Conservation (phyloP, 2,888 invertebrate genomes). For the Mesorhabditis belari region DNA sequence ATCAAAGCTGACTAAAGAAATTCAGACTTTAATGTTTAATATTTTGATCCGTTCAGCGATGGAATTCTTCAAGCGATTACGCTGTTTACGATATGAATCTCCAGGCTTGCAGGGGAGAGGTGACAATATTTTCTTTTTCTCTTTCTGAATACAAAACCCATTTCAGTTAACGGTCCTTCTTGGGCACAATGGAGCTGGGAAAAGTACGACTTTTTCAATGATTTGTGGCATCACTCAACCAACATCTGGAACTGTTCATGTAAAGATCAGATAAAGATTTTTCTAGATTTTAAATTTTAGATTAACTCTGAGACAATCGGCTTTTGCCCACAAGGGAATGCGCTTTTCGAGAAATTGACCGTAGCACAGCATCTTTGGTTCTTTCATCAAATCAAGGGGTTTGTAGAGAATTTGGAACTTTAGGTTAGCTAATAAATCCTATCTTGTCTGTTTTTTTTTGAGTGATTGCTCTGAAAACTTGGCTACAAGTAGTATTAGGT, state of each 20-base stretch:
- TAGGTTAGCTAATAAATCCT: too few species aligned
- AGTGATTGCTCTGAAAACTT: too few species aligned
- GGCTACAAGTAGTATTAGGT: too few species aligned
- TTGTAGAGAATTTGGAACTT: too few species aligned
- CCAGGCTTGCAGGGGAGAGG: conserved; percentile 42
- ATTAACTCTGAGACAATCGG: conserved; percentile 4
- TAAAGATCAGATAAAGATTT: neutral
- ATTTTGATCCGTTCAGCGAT: too few species aligned
- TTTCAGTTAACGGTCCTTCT: conserved; percentile 43
- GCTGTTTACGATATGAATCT: conserved; percentile 45
- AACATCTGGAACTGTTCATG: conserved; percentile 13
- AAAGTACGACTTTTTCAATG: conserved; percentile 37
- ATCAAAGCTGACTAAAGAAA: too few species aligned
- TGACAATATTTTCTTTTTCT: neutral
- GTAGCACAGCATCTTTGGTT: conserved; percentile 34
- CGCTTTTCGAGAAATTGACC: conserved; percentile 35
- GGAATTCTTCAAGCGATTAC: conserved; percentile 35
- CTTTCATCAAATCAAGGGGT: conserved; percentile 16
- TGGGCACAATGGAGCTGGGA: conserved; percentile 52
- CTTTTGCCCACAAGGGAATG: conserved; percentile 27
- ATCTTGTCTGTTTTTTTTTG: too few species aligned
- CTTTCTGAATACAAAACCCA: neutral
- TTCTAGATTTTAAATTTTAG: neutral
- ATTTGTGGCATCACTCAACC: conserved; percentile 38
- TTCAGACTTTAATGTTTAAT: too few species aligned